phyloP scores from a whole-genome alignment of 2,113 vertebrate species.

The Nibea coibor region DNA sequence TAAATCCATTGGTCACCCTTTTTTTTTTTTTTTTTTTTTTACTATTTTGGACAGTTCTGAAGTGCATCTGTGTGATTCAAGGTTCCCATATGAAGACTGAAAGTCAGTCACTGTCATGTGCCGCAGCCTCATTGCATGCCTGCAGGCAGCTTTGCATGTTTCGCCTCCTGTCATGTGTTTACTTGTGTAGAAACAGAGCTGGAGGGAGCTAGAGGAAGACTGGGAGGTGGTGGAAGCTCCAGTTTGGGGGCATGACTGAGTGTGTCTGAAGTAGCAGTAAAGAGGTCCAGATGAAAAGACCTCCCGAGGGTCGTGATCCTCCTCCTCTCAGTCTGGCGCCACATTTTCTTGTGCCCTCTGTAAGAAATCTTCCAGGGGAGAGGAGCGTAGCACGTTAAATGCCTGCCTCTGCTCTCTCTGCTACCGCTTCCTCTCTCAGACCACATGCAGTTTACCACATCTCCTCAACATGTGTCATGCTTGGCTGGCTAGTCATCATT shows the following conservation, averaged over 20 bases:
- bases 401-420: background rate
- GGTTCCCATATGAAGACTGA: background rate
- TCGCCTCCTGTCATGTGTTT: slow-evolving; percentile 49
- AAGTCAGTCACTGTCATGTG: slow-evolving; percentile 50
- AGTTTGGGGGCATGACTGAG: slow-evolving; percentile 40
- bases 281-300: slow-evolving; percentile 57
- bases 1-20: slow-evolving; percentile 47
- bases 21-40: background rate
- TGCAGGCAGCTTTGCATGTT: slow-evolving; percentile 6
- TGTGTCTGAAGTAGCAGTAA: slow-evolving; percentile 57
- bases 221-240: slow-evolving; percentile 1
- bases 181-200: slow-evolving; percentile 25
- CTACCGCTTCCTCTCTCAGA: background rate
- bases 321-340: slow-evolving; percentile 49
- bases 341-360: slow-evolving; percentile 14
- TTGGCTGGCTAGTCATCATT: slow-evolving; percentile 29
- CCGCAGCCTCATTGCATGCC: slow-evolving; percentile 21
- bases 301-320: slow-evolving; percentile 32
- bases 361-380: slow-evolving; percentile 14
- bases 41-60: background rate
- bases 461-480: slow-evolving; percentile 36
- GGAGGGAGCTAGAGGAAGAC: background rate
- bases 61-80: slow-evolving; percentile 36
- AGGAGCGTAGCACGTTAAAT: background rate
- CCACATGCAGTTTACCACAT: slow-evolving; percentile 27